Conservation (phyloP, 1,140 invertebrate genomes). For the Leucophenga varia region DNA sequence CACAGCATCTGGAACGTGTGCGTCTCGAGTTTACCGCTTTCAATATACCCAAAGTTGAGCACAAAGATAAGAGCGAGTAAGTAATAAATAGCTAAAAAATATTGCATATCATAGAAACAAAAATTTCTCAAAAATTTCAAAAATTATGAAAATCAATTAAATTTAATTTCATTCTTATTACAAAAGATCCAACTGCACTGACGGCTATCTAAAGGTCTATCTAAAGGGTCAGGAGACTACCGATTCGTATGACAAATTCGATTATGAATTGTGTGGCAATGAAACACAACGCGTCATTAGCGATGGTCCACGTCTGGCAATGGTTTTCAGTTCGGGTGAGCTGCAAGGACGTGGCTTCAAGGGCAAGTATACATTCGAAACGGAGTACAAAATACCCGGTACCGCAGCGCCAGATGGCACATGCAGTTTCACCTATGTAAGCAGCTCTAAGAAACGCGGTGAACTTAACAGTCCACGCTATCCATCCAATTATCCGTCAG, state of each 20-base stretch:
- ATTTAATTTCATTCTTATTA: too few species aligned
- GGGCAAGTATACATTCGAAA: conserved; percentile 61
- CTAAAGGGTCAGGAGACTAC: conserved; percentile 90
- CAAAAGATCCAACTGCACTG: conserved; percentile 70
- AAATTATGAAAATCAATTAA: too few species aligned
- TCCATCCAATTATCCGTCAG: conserved; percentile 92
- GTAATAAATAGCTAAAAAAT: too few species aligned
- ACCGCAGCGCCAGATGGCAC: conserved; percentile 86
- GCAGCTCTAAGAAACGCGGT: conserved; percentile 79
- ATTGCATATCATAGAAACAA: too few species aligned
- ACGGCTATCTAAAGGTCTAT: conserved; percentile 90
- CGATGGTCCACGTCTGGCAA: conserved; percentile 87
- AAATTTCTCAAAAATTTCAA: background rate
- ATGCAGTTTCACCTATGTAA: conserved; percentile 89
- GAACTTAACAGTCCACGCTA: conserved; percentile 95
- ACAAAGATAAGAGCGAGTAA: conserved; percentile 57
- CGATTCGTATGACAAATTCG: conserved; percentile 89
- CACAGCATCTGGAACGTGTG: conserved; percentile 91
- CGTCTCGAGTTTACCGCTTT: conserved; percentile 84
- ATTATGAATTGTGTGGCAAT: conserved; percentile 88
- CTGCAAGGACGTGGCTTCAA: conserved; percentile 88
- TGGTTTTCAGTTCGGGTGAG: conserved; percentile 91
- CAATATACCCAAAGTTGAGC: conserved; percentile 81
- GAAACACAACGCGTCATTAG: conserved; percentile 72
- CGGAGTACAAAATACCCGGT: conserved; percentile 92